phyloP scores from a whole-genome alignment of 2,113 vertebrate genomes.

The Lonchura striata region DNA sequence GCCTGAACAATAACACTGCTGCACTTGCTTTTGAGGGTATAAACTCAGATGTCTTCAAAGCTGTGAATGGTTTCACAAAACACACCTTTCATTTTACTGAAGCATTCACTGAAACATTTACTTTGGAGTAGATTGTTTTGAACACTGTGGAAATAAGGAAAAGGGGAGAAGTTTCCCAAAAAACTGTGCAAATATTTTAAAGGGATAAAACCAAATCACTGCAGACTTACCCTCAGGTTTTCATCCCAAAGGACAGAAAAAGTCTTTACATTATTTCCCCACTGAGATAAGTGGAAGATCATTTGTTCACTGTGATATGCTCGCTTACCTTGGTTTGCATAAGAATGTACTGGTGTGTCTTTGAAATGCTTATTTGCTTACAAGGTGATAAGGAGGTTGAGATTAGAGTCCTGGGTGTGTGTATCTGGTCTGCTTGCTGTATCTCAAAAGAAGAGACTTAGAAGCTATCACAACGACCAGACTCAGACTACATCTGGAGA shows the following conservation, averaged over 20 bases:
- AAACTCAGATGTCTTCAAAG: background rate
- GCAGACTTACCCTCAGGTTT: background rate
- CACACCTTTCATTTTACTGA: background rate
- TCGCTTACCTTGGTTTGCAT: too few relatives aligned
- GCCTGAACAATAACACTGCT: background rate
- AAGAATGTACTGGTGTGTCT: too few relatives aligned
- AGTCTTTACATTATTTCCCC: background rate
- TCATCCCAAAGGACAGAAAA: background rate
- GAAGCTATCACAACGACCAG: too few relatives aligned
- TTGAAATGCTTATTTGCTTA: too few relatives aligned
- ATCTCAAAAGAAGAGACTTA: too few relatives aligned
- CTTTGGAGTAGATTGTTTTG: background rate
- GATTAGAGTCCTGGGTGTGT: too few relatives aligned
- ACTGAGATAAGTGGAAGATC: too few relatives aligned
- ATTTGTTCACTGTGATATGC: too few relatives aligned
- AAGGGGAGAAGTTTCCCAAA: background rate
- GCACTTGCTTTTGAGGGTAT: background rate
- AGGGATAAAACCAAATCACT: background rate
- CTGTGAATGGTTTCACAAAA: background rate
- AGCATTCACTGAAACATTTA: background rate
- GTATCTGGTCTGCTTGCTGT: too few relatives aligned
- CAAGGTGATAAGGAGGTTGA: too few relatives aligned
- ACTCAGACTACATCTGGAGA: too few relatives aligned
- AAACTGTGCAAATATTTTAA: background rate
- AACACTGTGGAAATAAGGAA: background rate